phyloP scores from a whole-genome alignment of 2,113 vertebrate species.

The Cromileptes altivelis region DNA sequence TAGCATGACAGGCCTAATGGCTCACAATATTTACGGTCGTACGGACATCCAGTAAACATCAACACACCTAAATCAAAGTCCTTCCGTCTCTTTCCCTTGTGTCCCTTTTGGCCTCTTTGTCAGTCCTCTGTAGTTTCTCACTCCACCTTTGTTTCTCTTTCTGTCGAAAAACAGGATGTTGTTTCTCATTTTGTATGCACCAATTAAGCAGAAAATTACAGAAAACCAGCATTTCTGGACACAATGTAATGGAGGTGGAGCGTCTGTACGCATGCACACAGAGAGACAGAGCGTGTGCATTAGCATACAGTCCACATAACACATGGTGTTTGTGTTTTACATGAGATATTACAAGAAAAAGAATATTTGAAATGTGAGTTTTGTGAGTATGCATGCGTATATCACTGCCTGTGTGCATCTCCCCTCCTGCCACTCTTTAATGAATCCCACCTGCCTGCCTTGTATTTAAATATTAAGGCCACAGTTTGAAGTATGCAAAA shows the following conservation, averaged over 20 bases:
- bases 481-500: slow-evolving; percentile 41
- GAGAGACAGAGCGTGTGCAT: slow-evolving; percentile 6
- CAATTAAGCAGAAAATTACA: slow-evolving; percentile 56
- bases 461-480: slow-evolving; percentile 51
- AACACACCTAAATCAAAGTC: no score
- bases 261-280: not conserved
- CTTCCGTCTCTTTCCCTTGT: not conserved
- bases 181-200: slow-evolving; percentile 40
- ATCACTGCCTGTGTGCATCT: not conserved
- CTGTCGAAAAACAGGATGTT: not conserved
- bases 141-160: slow-evolving; percentile 29
- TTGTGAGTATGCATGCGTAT: not conserved
- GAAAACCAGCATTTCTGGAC: slow-evolving; percentile 17
- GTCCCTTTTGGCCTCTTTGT: not conserved
- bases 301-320: slow-evolving; percentile 6
- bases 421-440: not conserved
- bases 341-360: not conserved
- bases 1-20: no score
- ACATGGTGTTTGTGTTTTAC: not conserved
- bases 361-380: slow-evolving; percentile 19
- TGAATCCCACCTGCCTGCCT: slow-evolving; percentile 9
- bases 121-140: not conserved
- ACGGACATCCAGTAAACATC: not conserved
- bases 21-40: not conserved
- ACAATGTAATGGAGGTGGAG: not conserved